Evolutionary conservation across 1,140 invertebrate genomes (phyloP), one percentile per base, ranked within the genome.

Genomic region (Apis dorsata): DNA sequence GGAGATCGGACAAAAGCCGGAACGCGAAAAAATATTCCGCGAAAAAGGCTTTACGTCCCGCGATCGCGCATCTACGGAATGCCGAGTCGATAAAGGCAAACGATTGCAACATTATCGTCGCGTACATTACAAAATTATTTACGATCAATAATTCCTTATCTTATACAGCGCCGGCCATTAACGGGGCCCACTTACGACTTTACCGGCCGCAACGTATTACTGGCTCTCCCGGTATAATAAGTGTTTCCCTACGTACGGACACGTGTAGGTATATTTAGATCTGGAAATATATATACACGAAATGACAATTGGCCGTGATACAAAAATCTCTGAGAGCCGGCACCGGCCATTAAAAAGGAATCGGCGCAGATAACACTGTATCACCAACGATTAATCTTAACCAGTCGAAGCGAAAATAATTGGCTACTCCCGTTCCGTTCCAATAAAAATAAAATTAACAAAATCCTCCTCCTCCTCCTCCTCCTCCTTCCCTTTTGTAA

Each of bases 121-220:
- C 74, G 86, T 83, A 76, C 86, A 88, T 88, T 88, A 88, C 84
- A 60, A 88, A 88, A 88, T 88, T 88, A 88, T 88, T 88, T 88
- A 88, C 80, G 87, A 88, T 88, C 87, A 88, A 88, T 88, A 88
- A 88, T 88, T 78, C 84, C 87, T 88, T 88, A 88, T 88, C 87
- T 88, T 79, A 76, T 81, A 65, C 84, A 65, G 76, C 79, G 83
- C 44, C 60, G 80, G 68, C 87, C 86, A 88, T 88, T 88, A 88
- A 88, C 84, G 83, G 81, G 72, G 80, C 62, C 84, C 86, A 85
- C 86, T 88, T 85, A 85, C 84, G 73, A 71, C 84, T 83, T 66
- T 79, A 85, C 79, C 68, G 65, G 83, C 68, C 74, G 74, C 76
- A 24, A 28, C 82, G 63, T 76, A 79, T 84, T 85, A 73, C 76